Percentiles rank a stretch among this genome's conserved stretches.
Evolutionary conservation across 2,113 vertebrate genomes (phyloP).

Genomic region (Triplophysa dalaica): DNA sequence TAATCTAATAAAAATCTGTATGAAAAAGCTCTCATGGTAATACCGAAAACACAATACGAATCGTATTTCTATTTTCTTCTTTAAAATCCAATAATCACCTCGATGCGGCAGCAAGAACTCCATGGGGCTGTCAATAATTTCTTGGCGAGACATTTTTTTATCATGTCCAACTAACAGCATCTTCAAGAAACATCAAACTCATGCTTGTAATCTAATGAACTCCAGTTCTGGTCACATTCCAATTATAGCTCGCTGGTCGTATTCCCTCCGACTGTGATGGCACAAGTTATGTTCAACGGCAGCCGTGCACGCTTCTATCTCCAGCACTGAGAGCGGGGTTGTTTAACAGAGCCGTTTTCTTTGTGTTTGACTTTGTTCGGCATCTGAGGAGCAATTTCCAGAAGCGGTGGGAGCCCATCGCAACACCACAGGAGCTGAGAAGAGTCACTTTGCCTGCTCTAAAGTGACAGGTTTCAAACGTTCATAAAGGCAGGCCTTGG

Average conservation of each 20-base stretch:
- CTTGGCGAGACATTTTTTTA: slow-evolving; percentile 24
- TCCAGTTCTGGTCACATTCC: slow-evolving; percentile 13
- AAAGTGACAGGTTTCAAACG: slow-evolving; percentile 50
- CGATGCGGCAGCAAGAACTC: background rate
- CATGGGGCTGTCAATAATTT: slow-evolving; percentile 25
- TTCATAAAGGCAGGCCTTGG: slow-evolving; percentile 22
- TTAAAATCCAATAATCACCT: slow-evolving; percentile 5
- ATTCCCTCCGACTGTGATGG: background rate
- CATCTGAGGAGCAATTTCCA: slow-evolving; percentile 36
- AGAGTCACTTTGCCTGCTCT: slow-evolving; percentile 34
- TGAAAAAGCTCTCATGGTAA: slow-evolving; percentile 12
- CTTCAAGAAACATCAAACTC: slow-evolving; percentile 21
- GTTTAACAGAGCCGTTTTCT: slow-evolving; percentile 15
- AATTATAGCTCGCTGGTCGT: slow-evolving; percentile 23
- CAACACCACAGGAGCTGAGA: slow-evolving; percentile 30
- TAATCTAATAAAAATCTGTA: background rate
- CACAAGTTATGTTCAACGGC: slow-evolving; percentile 1
- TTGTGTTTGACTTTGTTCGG: slow-evolving; percentile 25
- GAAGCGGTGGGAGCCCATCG: slow-evolving; percentile 35
- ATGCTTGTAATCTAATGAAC: slow-evolving; percentile 43
- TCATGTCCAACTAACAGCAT: slow-evolving; percentile 17
- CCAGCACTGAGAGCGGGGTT: slow-evolving; percentile 2
- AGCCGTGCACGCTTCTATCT: background rate
- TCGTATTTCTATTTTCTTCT: slow-evolving; percentile 2
- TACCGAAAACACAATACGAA: background rate